These are phyloP conservation scores for Nephrotoma flavescens DNA, from an alignment of 2,888 invertebrate genomes.

Conservation along the genomic window DNA sequence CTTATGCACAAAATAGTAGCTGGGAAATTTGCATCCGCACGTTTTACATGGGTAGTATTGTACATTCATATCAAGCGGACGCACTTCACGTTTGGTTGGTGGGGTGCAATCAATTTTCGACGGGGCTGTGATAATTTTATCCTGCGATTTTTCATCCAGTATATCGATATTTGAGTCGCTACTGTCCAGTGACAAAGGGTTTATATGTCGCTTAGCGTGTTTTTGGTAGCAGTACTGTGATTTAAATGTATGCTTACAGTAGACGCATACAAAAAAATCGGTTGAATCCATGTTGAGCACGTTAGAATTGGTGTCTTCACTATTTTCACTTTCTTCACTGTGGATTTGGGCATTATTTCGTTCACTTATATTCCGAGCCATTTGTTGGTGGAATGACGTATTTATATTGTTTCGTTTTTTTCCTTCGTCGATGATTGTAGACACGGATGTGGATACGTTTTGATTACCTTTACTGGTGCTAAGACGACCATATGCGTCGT, in stretches of 20 bases:
- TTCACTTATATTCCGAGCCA: constrained; percentile 30
- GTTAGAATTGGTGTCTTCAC: constrained; percentile 6
- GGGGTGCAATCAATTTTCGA: background rate
- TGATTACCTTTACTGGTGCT: constrained; percentile 12
- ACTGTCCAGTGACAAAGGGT: constrained; percentile 39
- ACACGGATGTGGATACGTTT: constrained; percentile 20
- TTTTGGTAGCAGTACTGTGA: constrained; percentile 79
- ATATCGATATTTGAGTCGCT: background rate
- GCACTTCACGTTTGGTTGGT: constrained; percentile 38
- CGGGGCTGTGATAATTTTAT: background rate
- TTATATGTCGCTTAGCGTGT: constrained; percentile 51
- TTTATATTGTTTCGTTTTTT: constrained; percentile 28
- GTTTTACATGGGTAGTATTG: constrained; percentile 90
- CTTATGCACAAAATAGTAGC: constrained; percentile 87
- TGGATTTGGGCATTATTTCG: constrained; percentile 13
- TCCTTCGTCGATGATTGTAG: constrained; percentile 27
- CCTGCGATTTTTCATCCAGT: constrained; percentile 5
- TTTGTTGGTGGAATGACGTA: constrained; percentile 31
- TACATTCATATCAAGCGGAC: constrained; percentile 57
- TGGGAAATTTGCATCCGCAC: constrained; percentile 83
- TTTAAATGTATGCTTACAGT: constrained; percentile 66
- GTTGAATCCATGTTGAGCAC: background rate
- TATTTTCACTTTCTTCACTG: constrained; percentile 22
- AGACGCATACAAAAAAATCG: constrained; percentile 50
- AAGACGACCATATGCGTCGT: constrained; percentile 52